These are phyloP conservation scores for Pachyramphus minor DNA, from an alignment of 2,113 vertebrate genomes.

Conservation along the genomic window DNA sequence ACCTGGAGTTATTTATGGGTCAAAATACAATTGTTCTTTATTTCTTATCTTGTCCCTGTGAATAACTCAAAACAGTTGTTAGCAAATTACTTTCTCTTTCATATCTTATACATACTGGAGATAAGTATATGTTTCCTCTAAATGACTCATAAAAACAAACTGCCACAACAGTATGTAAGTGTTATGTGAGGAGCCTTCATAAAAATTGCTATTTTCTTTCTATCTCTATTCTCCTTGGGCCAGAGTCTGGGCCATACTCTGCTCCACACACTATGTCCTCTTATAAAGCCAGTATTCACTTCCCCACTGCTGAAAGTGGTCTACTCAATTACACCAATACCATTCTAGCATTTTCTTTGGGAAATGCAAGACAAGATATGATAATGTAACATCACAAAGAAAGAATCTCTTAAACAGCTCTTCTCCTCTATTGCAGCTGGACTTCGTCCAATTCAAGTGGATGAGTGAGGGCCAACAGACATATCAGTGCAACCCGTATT, in stretches of 20 bases:
- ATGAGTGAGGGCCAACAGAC: conserved; percentile 44
- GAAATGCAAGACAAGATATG: neutral
- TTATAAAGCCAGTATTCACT: neutral
- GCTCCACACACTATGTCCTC: neutral
- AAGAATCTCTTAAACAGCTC: conserved; percentile 10
- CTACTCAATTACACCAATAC: neutral
- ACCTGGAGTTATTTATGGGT: conserved; percentile 1
- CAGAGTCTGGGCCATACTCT: neutral
- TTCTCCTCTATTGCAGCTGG: conserved; percentile 31
- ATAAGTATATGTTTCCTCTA: neutral
- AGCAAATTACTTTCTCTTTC: conserved; percentile 27
- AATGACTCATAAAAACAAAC: conserved; percentile 32
- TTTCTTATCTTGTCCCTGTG: neutral
- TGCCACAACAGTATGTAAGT: neutral
- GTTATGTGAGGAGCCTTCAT: neutral
- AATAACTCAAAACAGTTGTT: neutral
- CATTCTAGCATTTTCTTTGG: neutral
- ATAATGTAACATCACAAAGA: neutral
- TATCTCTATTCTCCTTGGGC: neutral
- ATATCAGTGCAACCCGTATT: conserved; percentile 29
- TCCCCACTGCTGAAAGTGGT: neutral
- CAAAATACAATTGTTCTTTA: neutral
- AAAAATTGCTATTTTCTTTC: neutral
- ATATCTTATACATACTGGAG: neutral
- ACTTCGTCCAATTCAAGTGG: conserved; percentile 27